phyloP scores from a whole-genome alignment of 2,797 vertebrate species.

The Rhinatrema bivittatum region DNA sequence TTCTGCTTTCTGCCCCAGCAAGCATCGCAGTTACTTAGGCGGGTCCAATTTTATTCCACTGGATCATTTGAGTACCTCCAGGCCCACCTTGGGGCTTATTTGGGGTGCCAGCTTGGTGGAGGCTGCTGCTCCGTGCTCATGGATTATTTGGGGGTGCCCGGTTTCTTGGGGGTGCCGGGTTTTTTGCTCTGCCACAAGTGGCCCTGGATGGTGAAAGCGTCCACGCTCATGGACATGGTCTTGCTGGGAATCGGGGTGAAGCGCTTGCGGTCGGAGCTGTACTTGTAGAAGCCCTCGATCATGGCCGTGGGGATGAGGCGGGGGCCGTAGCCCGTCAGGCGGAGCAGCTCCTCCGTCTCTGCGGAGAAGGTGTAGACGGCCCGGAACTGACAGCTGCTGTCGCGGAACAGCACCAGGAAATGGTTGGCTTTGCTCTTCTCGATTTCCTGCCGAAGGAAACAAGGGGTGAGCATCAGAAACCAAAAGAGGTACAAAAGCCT shows the following conservation, averaged over 20 bases:
- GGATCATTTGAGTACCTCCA: no score
- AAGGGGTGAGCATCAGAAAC: background rate
- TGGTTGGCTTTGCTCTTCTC: conserved; percentile 83
- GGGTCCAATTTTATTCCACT: no score
- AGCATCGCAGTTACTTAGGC: no score
- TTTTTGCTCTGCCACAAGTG: conserved; percentile 84
- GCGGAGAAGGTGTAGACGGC: conserved; percentile 81
- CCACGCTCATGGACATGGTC: conserved; percentile 92
- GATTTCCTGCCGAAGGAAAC: conserved; percentile 61
- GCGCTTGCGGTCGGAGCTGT: conserved; percentile 90
- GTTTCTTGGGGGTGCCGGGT: conserved; percentile 84
- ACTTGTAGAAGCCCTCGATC: conserved; percentile 88
- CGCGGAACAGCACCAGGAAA: conserved; percentile 89
- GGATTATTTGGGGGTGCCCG: conserved; percentile 78
- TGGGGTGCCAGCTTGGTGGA: no score
- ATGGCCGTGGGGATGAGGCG: conserved; percentile 65
- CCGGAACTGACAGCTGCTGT: conserved; percentile 84
- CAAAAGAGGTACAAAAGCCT: no score
- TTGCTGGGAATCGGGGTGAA: conserved; percentile 88
- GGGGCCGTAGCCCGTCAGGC: conserved; percentile 78
- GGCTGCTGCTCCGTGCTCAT: no score
- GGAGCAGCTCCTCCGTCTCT: conserved; percentile 78
- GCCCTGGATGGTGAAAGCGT: conserved; percentile 85
- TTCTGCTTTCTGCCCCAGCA: no score
- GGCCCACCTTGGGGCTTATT: no score